Percentiles rank a stretch among this genome's conserved stretches.
Evolutionary conservation across 2,797 vertebrate species (phyloP).

Genomic region (Tapera naevia): DNA sequence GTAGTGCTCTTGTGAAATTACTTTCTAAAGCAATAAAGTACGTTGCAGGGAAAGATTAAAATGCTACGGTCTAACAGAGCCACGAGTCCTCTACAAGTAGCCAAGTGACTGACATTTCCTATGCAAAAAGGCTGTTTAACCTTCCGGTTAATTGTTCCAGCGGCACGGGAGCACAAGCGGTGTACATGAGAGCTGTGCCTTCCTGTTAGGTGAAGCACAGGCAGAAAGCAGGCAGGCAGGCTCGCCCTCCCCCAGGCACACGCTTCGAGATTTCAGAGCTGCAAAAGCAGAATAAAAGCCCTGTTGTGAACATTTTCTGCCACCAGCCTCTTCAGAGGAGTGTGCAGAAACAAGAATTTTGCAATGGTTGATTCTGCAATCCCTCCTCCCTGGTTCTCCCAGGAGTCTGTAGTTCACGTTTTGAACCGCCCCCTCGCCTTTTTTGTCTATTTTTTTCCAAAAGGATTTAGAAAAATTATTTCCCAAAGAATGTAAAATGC

Average conservation of each 20-base stretch:
- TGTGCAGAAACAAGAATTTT: not conserved
- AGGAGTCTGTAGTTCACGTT: not conserved
- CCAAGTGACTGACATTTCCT: not conserved
- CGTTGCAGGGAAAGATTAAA: not conserved
- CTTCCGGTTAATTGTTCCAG: not conserved
- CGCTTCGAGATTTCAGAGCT: not conserved
- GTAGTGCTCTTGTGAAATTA: not conserved
- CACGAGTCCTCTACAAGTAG: not conserved
- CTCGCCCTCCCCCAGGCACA: not conserved
- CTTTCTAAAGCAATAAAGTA: not conserved
- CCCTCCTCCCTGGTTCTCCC: not conserved
- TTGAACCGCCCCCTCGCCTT: not conserved
- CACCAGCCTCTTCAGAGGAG: not conserved
- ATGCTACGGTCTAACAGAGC: not conserved
- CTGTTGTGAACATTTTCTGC: not conserved
- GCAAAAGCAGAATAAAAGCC: not conserved
- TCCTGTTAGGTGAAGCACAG: not conserved
- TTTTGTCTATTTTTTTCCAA: not conserved
- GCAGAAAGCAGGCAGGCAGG: not conserved
- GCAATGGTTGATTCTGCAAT: too few species aligned
- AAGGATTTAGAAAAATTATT: not conserved
- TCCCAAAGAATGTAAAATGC: not conserved
- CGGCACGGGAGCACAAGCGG: accelerated
- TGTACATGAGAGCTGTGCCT: accelerated
- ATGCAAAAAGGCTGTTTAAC: not conserved